Percentiles rank a stretch among this genome's conserved stretches.
Evolutionary conservation across 2,113 vertebrate genomes (phyloP).

Genomic region (Coturnix japonica): DNA sequence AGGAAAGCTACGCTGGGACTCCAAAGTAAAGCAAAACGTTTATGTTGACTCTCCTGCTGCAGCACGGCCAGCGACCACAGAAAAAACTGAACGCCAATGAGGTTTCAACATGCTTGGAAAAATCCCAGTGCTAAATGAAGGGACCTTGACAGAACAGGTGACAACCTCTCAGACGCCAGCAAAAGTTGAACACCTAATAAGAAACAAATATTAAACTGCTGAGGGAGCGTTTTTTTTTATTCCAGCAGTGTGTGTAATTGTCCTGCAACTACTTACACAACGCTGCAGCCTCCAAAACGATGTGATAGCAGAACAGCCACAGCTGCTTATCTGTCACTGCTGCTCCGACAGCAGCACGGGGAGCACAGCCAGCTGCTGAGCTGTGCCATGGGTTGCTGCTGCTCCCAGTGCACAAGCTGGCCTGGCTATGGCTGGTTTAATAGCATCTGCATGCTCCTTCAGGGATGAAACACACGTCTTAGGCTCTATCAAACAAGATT

Average conservation of each 20-base stretch:
- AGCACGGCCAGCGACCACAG: background rate
- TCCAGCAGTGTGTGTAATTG: conserved; percentile 36
- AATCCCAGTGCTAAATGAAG: background rate
- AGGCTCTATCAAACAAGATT: background rate
- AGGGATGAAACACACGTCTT: background rate
- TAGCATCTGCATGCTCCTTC: background rate
- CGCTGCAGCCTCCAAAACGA: background rate
- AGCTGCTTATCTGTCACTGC: conserved; percentile 8
- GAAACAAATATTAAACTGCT: conserved; percentile 67
- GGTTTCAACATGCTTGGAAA: conserved; percentile 56
- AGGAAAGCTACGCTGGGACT: conserved; percentile 7
- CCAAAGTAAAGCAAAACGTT: background rate
- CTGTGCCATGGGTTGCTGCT: background rate
- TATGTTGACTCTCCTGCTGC: background rate
- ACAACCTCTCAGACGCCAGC: conserved; percentile 35
- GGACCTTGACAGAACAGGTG: conserved; percentile 65
- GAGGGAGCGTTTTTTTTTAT: conserved; percentile 43
- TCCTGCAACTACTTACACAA: background rate
- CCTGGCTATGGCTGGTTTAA: background rate
- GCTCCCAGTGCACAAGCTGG: background rate
- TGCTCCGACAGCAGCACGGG: background rate
- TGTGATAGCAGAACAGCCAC: background rate
- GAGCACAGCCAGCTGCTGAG: background rate
- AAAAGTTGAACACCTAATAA: conserved; percentile 53
- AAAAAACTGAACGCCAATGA: background rate